Evolutionary conservation across 2,797 vertebrate genomes (phyloP).

Genomic region (Pygocentrus nattereri): DNA sequence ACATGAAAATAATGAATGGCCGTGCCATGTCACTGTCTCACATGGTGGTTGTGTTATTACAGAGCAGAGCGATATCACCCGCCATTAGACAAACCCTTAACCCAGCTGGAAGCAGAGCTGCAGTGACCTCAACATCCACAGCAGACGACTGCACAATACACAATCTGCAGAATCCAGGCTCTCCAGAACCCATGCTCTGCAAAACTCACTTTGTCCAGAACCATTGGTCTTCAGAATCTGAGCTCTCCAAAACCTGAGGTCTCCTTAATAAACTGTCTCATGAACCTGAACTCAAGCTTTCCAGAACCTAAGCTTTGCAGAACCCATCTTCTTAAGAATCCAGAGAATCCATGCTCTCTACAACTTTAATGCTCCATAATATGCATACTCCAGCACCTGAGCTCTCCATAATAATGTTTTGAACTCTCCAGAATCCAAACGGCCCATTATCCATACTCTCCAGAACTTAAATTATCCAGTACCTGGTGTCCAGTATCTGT

Average conservation of each 20-base stretch:
- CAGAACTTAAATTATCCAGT: no score
- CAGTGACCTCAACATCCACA: slow-evolving; percentile 1
- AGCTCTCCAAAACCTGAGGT: background rate
- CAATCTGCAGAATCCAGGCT: background rate
- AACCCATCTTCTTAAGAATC: no score
- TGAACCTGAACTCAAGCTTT: background rate
- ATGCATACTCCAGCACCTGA: background rate
- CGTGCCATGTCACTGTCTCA: slow-evolving; percentile 18
- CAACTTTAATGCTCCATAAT: no score
- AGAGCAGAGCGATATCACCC: slow-evolving; percentile 16
- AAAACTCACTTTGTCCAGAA: background rate
- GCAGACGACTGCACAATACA: background rate
- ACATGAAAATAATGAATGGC: slow-evolving; percentile 28
- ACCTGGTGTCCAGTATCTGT: no score
- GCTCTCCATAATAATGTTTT: background rate
- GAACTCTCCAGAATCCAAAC: no score
- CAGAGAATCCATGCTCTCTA: no score
- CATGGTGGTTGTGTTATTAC: slow-evolving; percentile 31
- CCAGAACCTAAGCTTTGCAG: no score
- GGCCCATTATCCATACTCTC: no score
- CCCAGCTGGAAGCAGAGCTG: background rate
- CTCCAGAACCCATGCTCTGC: background rate
- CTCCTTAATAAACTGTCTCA: no score
- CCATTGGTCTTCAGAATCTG: background rate
- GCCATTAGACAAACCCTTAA: slow-evolving; percentile 19